These are phyloP conservation scores for Coronaproctus castanopsis DNA, from an alignment of 2,888 invertebrate species.

Conservation along the genomic window DNA sequence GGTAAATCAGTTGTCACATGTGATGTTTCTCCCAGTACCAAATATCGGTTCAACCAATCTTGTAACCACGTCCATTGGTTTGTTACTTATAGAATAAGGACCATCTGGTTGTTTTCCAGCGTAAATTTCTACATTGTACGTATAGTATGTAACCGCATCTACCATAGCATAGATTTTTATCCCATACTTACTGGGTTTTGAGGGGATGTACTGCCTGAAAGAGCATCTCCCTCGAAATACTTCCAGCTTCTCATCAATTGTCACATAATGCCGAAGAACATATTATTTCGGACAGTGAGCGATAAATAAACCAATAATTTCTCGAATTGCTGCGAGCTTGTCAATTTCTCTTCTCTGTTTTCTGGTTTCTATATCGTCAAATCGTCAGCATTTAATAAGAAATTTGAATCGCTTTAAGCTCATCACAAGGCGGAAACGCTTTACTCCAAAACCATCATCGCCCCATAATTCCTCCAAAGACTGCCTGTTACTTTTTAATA, in stretches of 20 bases:
- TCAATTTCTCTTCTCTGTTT: background rate
- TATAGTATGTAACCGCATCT: too few species aligned
- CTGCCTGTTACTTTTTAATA: background rate
- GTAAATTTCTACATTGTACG: too few species aligned
- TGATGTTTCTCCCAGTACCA: slow-evolving; percentile 7
- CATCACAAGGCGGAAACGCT: background rate
- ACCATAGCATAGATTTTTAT: slow-evolving; percentile 13
- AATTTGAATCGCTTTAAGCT: background rate
- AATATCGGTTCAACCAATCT: slow-evolving; percentile 13
- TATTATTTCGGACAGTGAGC: slow-evolving; percentile 3
- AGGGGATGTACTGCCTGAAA: slow-evolving; percentile 14
- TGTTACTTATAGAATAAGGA: slow-evolving; percentile 12
- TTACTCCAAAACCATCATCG: background rate
- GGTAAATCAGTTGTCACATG: too few species aligned
- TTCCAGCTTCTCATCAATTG: slow-evolving; percentile 17
- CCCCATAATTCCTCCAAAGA: background rate
- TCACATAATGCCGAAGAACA: slow-evolving; percentile 2
- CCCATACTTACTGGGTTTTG: too few species aligned
- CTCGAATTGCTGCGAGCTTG: slow-evolving; percentile 11
- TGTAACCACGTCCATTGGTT: slow-evolving; percentile 7
- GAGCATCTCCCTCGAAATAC: slow-evolving; percentile 21
- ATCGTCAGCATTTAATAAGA: background rate
- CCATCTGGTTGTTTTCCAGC: too few species aligned
- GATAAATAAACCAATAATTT: slow-evolving; percentile 6
- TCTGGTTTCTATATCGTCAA: background rate